Evolutionary conservation across 2,888 invertebrate genomes (phyloP), one percentile per base, ranked within the genome.

Genomic region (Zonitis immaculata): DNA sequence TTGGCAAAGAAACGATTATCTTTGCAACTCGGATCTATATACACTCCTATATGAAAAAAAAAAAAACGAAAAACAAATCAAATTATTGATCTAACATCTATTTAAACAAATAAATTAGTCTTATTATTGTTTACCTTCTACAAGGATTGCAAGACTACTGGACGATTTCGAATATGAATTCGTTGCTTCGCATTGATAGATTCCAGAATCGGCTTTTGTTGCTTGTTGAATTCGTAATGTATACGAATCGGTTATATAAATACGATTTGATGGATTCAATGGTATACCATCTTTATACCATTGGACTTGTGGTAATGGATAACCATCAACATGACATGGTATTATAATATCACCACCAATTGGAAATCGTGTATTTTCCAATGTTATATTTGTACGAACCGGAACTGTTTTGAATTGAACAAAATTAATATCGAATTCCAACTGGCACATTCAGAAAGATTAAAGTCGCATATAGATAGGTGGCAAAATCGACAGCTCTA

Each of bases 1-100:
- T 94, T 91, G 48, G 95, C 95, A 73, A 93, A 91, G 80, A 84
- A 88, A 39, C 85, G 84, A 71, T 88, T 93, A 77, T 96, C 95
- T 45, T 85, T 86, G 73, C 96, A 96, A 67, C 84, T 85, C 9
- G 88, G 84, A 65, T 89, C 86, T 46, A 94, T 82, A 68, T 83
- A 83, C 47, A 87, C 73, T 54, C 86, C 91, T 91, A 51, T 57
- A 51, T 56, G 26, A 55, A 14, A 52, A 52, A n/a, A 51, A 12
- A 50, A 42, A 25, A 30, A 49, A 50, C 14, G 27, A 12, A 42
- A 43, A 46, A 18, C 16, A 22, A n/a, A 20, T 22, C 12, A 47
- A 51, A 44, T 14, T 26, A 14, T 14, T 20, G 35, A 12, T 16
- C 8, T 32, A 14, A n/a, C n/a, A n/a, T n/a, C n/a, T 28, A 16